Percentiles rank a stretch among this genome's conserved stretches.
These are phyloP conservation scores for rabbit (Oryctolagus cuniculus) DNA, from an alignment of 2,113 vertebrate genomes.

Conservation along the genomic window mOryCun1.1 NC_091451.1:32642001-32642500, in stretches of 20 bases:
- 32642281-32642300: not conserved
- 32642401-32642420: not conserved
- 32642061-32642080: not conserved
- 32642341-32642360: rapidly evolving
- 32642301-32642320: not conserved
- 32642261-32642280: not conserved
- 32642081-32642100: not conserved
- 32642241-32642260: not conserved
- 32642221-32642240: not conserved
- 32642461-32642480: not conserved
- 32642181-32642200: constrained; percentile 30
- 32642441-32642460: not conserved
- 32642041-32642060: not conserved
- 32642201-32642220: not conserved
- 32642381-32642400: not conserved
- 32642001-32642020: not conserved
- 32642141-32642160: not conserved
- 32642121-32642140: not conserved
- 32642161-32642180: not conserved
- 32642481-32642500: not conserved
- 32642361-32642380: not conserved
- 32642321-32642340: not conserved
- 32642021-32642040: not conserved
- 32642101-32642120: not conserved
- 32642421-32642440: not conserved